A percentile compares a stretch with the other conserved stretches of the same genome.
Conservation (phyloP, 2,888 invertebrate genomes). For the Dromius quadrimaculatus region DNA sequence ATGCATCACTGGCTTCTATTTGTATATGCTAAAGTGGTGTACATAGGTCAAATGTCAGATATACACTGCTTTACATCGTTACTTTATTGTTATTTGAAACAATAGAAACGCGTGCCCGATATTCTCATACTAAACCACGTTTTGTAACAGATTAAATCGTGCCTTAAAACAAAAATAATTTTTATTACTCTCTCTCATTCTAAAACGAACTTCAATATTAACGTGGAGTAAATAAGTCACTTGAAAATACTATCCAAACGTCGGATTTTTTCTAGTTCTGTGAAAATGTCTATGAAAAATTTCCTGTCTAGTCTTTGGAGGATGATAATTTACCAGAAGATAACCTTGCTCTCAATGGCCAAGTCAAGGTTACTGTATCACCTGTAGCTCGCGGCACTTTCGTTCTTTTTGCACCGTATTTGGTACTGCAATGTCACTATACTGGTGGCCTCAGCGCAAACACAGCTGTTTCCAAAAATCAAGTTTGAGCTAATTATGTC, state of each 20-base stretch:
- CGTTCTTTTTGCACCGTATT: conserved; percentile 38
- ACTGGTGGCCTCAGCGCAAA: conserved; percentile 16
- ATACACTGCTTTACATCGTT: too few species aligned
- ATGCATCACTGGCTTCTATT: conserved; percentile 14
- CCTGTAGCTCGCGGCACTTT: conserved; percentile 45
- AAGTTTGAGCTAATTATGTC: too few species aligned
- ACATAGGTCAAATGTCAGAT: conserved; percentile 21
- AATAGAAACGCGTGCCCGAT: conserved; percentile 3
- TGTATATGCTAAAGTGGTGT: neutral
- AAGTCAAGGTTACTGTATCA: conserved; percentile 45
- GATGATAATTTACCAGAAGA: conserved; percentile 1
- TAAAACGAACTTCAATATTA: too few species aligned
- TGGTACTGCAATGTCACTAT: conserved; percentile 31
- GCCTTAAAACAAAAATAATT: too few species aligned
- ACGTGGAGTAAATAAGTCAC: too few species aligned
- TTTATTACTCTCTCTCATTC: too few species aligned
- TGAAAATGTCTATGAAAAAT: neutral
- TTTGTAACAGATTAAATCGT: neutral
- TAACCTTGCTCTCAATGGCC: conserved; percentile 44
- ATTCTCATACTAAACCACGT: neutral
- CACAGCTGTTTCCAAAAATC: conserved; percentile 34
- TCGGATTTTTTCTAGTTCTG: neutral
- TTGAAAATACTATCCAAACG: too few species aligned
- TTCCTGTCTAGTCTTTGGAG: neutral
- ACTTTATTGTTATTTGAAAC: conserved; percentile 12